These are phyloP conservation scores for Pyrgus malvae DNA, from an alignment of 2,888 invertebrate genomes.

Conservation along the genomic window DNA sequence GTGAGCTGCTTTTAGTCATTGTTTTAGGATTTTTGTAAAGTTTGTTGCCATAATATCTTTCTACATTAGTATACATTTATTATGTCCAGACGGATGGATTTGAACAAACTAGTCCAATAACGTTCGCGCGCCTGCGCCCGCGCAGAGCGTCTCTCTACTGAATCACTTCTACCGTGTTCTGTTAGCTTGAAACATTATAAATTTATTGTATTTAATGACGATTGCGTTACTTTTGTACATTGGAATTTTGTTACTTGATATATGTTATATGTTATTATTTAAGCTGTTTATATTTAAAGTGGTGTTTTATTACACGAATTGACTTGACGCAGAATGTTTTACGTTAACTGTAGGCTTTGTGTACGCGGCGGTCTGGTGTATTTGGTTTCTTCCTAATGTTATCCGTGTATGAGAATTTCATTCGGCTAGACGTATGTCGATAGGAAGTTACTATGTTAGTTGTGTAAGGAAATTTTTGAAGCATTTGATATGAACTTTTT, in stretches of 20 bases:
- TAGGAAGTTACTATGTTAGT: slow-evolving; percentile 77
- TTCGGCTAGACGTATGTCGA: slow-evolving; percentile 71
- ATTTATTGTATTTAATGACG: slow-evolving; percentile 69
- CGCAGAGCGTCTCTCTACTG: slow-evolving; percentile 22
- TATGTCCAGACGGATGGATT: slow-evolving; percentile 76
- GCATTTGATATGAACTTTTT: slow-evolving; percentile 82
- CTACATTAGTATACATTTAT: slow-evolving; percentile 79
- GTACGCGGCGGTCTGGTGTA: slow-evolving; percentile 74
- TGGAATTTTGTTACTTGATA: slow-evolving; percentile 75
- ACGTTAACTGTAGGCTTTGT: slow-evolving; percentile 70
- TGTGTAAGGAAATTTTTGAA: slow-evolving; percentile 81
- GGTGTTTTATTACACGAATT: slow-evolving; percentile 73
- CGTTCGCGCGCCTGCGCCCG: slow-evolving; percentile 49
- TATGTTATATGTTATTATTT: slow-evolving; percentile 72
- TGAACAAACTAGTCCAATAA: slow-evolving; percentile 80
- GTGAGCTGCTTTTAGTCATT: slow-evolving; percentile 80
- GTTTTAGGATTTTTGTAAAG: slow-evolving; percentile 82
- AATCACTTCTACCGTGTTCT: slow-evolving; percentile 62
- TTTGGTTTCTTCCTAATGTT: slow-evolving; percentile 72
- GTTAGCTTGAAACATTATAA: slow-evolving; percentile 71
- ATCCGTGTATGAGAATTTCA: slow-evolving; percentile 69
- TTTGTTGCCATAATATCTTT: slow-evolving; percentile 82
- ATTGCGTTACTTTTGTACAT: slow-evolving; percentile 80
- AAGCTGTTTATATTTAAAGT: slow-evolving; percentile 77
- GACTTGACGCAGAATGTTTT: slow-evolving; percentile 71